A percentile compares a stretch with the other conserved stretches of the same genome.
These are phyloP conservation scores for Sebastes cheni DNA, from an alignment of 2,797 vertebrate species.

Conservation along the genomic window DNA sequence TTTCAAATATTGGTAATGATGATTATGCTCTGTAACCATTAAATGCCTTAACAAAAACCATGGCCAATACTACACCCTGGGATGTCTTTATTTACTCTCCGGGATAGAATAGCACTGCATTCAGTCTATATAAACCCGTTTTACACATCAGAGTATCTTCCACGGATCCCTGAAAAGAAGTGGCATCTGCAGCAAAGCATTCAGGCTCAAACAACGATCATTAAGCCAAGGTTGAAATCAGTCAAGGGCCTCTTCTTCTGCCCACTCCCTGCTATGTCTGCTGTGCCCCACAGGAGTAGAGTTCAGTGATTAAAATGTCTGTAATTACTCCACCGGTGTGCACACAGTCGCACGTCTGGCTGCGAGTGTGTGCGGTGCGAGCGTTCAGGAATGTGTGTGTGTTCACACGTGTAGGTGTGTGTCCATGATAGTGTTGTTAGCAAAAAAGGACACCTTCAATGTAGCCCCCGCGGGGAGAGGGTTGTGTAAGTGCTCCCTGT, in stretches of 20 bases:
- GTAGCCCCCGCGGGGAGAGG: constrained; percentile 44
- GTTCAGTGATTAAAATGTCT: constrained; percentile 76
- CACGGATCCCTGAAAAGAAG: constrained; percentile 29
- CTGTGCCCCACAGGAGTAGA: constrained; percentile 63
- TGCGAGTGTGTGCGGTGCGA: not conserved
- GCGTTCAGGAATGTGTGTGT: constrained; percentile 9
- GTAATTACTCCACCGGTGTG: constrained; percentile 70
- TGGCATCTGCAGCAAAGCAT: constrained; percentile 60
- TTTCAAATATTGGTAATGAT: constrained; percentile 4
- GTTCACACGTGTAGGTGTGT: constrained; percentile 15
- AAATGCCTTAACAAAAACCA: not conserved
- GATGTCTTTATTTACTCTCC: not conserved
- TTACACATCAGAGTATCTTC: constrained; percentile 10
- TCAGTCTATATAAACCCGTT: not conserved
- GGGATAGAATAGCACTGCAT: not conserved
- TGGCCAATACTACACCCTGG: not conserved
- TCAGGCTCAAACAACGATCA: constrained; percentile 65
- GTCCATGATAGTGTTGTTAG: constrained; percentile 46
- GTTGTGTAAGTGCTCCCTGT: constrained; percentile 60
- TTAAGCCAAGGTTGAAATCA: constrained; percentile 80
- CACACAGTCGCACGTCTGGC: constrained; percentile 3
- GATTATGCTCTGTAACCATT: constrained; percentile 5
- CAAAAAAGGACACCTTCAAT: constrained; percentile 71
- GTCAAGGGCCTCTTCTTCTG: constrained; percentile 65
- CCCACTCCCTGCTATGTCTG: constrained; percentile 54